These are phyloP conservation scores for Trachelipus rathkii DNA, from an alignment of 1,140 invertebrate species.

Conservation along the genomic window DNA sequence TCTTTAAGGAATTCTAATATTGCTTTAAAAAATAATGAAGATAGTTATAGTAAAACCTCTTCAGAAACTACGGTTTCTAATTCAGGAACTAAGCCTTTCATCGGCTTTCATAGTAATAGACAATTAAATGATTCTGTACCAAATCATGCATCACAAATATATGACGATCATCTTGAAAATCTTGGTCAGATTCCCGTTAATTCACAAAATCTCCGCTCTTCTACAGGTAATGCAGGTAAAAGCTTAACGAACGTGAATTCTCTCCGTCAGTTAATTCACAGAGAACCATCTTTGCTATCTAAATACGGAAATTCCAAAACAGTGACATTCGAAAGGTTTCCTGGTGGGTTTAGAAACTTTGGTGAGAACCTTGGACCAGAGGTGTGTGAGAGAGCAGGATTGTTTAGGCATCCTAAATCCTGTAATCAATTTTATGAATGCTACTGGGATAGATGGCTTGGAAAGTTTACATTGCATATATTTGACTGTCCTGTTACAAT, in stretches of 20 bases:
- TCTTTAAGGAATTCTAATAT: no score
- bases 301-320: conserved; percentile 28
- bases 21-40: no score
- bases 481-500: conserved; percentile 75
- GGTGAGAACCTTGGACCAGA: conserved; percentile 57
- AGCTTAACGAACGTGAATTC: neutral
- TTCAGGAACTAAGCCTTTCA: no score
- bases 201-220: no score
- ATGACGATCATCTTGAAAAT: no score
- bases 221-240: no score
- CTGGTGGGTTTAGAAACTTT: conserved; percentile 45
- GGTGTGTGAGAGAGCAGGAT: conserved; percentile 69
- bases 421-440: conserved; percentile 83
- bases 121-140: no score
- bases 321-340: conserved; percentile 43
- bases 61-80: no score
- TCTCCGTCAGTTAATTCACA: conserved; percentile 16
- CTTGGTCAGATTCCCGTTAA: no score
- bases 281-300: conserved; percentile 37
- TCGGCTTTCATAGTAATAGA: no score
- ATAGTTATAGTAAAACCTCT: no score
- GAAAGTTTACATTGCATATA: conserved; percentile 69
- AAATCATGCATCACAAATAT: no score
- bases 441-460: conserved; percentile 73
- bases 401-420: conserved; percentile 74